phyloP scores from a whole-genome alignment of 2,888 invertebrate species.

The Anaspis maculata region DNA sequence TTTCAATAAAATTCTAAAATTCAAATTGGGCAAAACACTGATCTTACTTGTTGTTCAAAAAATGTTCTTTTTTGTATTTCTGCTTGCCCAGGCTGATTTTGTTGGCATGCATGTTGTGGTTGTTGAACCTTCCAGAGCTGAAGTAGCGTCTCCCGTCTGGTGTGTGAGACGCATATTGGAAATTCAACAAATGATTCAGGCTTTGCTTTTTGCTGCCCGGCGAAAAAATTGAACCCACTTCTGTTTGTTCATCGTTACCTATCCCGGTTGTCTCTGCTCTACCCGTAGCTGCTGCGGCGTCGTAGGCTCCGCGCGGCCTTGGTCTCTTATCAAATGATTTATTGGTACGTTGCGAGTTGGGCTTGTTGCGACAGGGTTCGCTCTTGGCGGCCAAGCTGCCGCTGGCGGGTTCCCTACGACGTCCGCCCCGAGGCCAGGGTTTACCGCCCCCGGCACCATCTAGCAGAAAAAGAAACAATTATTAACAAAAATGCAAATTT shows the following conservation, averaged over 20 bases:
- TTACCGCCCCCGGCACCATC: conserved; percentile 48
- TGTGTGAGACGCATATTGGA: conserved; percentile 63
- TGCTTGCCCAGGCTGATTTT: conserved; percentile 50
- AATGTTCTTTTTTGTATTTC: conserved; percentile 88
- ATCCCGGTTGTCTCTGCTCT: conserved; percentile 65
- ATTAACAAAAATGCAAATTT: too few relatives aligned
- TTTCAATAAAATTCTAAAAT: too few relatives aligned
- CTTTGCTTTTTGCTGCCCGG: conserved; percentile 87
- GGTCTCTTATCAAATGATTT: conserved; percentile 65
- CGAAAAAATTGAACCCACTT: conserved; percentile 75
- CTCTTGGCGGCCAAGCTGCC: conserved; percentile 47
- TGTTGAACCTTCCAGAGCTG: too few relatives aligned
- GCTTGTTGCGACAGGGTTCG: conserved; percentile 64
- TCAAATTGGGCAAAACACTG: too few relatives aligned
- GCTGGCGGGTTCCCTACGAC: conserved; percentile 55
- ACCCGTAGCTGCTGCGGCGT: conserved; percentile 47
- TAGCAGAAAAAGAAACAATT: too few relatives aligned
- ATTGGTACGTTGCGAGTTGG: conserved; percentile 55
- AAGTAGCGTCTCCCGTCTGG: too few relatives aligned
- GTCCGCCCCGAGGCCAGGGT: conserved; percentile 54
- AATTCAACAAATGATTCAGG: conserved; percentile 89
- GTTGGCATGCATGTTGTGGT: conserved; percentile 35
- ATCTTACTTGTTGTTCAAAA: conserved; percentile 80
- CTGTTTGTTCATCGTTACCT: conserved; percentile 51
- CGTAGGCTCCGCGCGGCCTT: conserved; percentile 55